Percentiles rank a stretch among this genome's conserved stretches.
Conservation (phyloP, 2,888 invertebrate genomes). For the Nysson spinosus region DNA sequence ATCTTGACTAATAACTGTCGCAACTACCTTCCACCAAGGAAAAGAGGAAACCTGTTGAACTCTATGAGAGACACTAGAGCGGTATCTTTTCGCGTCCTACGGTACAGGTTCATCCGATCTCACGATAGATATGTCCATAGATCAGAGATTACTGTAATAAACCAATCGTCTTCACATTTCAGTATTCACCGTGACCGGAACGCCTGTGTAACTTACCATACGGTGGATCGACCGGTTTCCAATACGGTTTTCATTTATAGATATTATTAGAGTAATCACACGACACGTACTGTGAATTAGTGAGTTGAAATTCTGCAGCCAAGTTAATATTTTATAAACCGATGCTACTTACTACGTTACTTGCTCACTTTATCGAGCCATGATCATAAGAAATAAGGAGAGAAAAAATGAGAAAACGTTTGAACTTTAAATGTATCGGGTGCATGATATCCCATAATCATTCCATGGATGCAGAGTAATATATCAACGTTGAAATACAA, state of each 20-base stretch:
- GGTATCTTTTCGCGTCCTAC: constrained; percentile 5
- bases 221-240: constrained; percentile 31
- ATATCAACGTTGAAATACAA: no score
- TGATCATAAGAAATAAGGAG: no score
- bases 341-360: no score
- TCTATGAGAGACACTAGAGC: constrained; percentile 30
- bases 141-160: constrained; percentile 54
- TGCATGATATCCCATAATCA: no score
- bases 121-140: constrained; percentile 50
- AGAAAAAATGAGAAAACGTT: no score
- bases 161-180: constrained; percentile 42
- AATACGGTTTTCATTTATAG: background rate
- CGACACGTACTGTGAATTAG: constrained; percentile 11
- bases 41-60: constrained; percentile 40
- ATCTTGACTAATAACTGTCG: constrained; percentile 75
- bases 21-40: constrained; percentile 43
- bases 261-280: constrained; percentile 25
- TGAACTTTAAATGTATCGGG: no score
- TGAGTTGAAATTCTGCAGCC: constrained; percentile 23
- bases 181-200: constrained; percentile 27
- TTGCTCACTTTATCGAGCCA: no score
- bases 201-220: constrained; percentile 17
- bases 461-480: no score
- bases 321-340: no score
- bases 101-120: constrained; percentile 23